Base-by-base conservation (phyloP, 1,140 invertebrate species). In the Drosophila yakuba region DNA sequence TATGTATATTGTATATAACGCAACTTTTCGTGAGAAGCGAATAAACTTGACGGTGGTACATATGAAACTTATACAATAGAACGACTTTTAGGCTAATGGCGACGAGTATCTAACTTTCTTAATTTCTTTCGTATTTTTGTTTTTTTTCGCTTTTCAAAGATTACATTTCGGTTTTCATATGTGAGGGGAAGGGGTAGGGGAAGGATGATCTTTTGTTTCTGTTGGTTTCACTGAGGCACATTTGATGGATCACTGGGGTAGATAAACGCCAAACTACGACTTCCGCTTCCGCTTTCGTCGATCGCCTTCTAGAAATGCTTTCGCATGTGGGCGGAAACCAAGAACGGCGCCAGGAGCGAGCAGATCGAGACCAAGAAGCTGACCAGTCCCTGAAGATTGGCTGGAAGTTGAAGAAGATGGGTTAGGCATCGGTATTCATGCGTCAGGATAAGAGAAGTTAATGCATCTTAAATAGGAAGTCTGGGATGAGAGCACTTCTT, bases 1-100 rank as follows among this genome's bases (percentile, higher is more conserved):
- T 62, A 54, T 77, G 59, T 74, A 71, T 83, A 74, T 58, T 45
- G 36, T 78, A 68, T 72, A 68, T 67, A 80, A 89, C 84, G 76
- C 85, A 86, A 80, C 77, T 84, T 81, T 78, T 60, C 57, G 84
- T 89, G 85, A 84, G 77, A 89, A 89, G 84, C 84, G 84, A 84
- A 84, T 89, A 89, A 89, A 86, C 57, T 89, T 89, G 73, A 89
- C 84, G 84, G 84, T 89, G 84, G 84, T 89, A 89, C 61, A 84
- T 89, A 84, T 80, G 80, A 89, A 89, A 84, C 80, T 84, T 89
- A 89, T 80, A 72, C 52, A 78, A 62, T 88, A 74, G 62, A 86
- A 88, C 75, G 75, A 79, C 75, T 66, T 76, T 86, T 73, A 45
- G 64, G 41, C 83, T 74, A 76, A 72, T 69, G 63, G 64, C 50